Base-by-base conservation (phyloP, 2,888 invertebrate species). In the Acleris holmiana region DNA sequence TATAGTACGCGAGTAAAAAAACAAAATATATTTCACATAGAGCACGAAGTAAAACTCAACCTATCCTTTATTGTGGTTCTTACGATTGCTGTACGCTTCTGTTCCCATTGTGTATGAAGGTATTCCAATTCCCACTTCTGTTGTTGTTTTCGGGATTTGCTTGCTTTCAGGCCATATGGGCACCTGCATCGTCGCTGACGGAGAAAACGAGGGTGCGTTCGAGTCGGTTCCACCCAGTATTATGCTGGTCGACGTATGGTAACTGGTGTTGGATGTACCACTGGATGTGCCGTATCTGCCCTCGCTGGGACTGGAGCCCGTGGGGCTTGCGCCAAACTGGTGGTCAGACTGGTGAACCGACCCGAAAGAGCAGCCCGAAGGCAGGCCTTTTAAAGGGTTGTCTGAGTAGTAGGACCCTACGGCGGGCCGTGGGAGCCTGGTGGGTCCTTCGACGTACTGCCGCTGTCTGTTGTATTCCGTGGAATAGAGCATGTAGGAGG, bases 401-500 rank as follows among this genome's bases (percentile, higher is more conserved):
- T 13, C 18, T 13, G 19, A n/a, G 8, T 40, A 13, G 35, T 35
- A 7, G 2, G 53, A 21, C 3, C 21, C 29, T 1, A n/a, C 7
- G 15, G 17, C 46, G n/a, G 19, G 5, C 2, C 50, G 60, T 4
- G 49, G 29, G 2, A 61, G 55, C 7, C 60, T 54, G 13, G 63
- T 54, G 5, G 54, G 58, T 2, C 49, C 41, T 44, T 48, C 40
- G 25, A 47, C 41, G 46, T 50, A 47, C n/a, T 53, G 46, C 29
- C 50, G 50, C 25, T 57, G 56, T n/a, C 51, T 50, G 50, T 65
- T 44, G 54, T 61, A 67, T 21, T 54, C 51, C 2, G 80, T 77
- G 1, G 82, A 73, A 68, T 88, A 81, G 13, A 85, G 60, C 2
- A 79, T 70, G 59, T 86, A 85, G 2, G 85, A 80, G 15, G 82